Evolutionary conservation across 2,888 invertebrate genomes (phyloP).

Genomic region (Pollenia angustigena): DNA sequence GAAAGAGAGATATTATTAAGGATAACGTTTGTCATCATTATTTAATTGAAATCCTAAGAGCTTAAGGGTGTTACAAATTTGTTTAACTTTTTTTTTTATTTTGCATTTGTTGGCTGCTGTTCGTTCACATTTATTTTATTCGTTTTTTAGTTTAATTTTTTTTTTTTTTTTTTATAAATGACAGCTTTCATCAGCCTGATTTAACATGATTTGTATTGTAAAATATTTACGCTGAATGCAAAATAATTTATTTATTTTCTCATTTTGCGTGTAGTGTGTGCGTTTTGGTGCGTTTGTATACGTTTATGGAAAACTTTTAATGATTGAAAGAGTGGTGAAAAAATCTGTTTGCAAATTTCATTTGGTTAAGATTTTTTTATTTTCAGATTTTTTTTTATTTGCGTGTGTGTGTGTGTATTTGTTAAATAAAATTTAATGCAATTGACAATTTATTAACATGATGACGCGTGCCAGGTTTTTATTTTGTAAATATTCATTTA

Average conservation of each 20-base stretch:
- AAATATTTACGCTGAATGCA: conserved; percentile 65
- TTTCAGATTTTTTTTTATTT: neutral
- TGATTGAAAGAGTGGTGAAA: conserved; percentile 54
- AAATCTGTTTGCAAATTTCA: conserved; percentile 64
- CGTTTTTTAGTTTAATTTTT: conserved; percentile 24
- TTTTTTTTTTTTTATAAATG: conserved; percentile 57
- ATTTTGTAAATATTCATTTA: conserved; percentile 56
- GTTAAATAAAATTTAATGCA: conserved; percentile 66
- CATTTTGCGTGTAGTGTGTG: conserved; percentile 16
- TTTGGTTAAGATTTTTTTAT: conserved; percentile 46
- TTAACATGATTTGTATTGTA: conserved; percentile 70
- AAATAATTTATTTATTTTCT: conserved; percentile 65
- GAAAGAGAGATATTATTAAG: conserved; percentile 37
- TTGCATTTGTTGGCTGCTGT: conserved; percentile 30
- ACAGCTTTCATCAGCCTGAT: conserved; percentile 71
- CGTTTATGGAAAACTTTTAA: conserved; percentile 37
- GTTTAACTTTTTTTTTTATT: conserved; percentile 28
- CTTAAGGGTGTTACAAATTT: conserved; percentile 63
- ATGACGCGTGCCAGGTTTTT: conserved; percentile 66
- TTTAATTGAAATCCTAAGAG: conserved; percentile 75
- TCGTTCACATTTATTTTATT: conserved; percentile 34
- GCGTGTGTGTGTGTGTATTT: neutral
- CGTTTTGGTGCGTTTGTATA: neutral
- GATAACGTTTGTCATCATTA: conserved; percentile 72
- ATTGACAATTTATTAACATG: conserved; percentile 69